Evolutionary conservation across 2,113 vertebrate species (phyloP), one percentile per base, ranked within the genome.

Genomic region (Microcebus murinus): DNA sequence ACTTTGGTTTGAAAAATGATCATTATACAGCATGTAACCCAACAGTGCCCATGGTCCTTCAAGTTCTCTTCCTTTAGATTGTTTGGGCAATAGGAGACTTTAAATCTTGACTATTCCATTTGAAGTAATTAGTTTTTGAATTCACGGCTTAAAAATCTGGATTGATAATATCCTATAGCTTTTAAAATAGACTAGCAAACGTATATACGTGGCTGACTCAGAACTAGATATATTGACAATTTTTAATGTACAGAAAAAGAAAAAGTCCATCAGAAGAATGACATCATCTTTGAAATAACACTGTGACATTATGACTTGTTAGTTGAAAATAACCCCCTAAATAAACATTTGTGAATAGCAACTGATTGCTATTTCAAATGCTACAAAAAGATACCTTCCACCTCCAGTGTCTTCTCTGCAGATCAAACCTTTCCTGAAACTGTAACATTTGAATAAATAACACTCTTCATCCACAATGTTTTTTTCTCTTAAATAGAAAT

Each of bases 401-500:
- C 70, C 83, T 98, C 96, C 87, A 82, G 21, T 71, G 50, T 93
- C 95, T 90, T 84, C 73, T 96, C 81, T 95, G 55, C 95, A 93
- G 48, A 85, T 94, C 68, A 87, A 97, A 93, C 85, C 96, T 97
- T 94, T 91, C 77, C 88, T 95, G 59, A 90, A 97, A 97, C 87
- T 95, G 92, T 97, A 98, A 91, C 97, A 97, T 98, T 98, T 98
- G 90, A 98, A 95, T 97, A 98, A 98, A 98, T 97, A 98, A 96
- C 91, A 97, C 85, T 50, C 29, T 95, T 48, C 80, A 98, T 81
- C 20, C 70, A 97, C 90, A 96, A 94, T 94, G 61, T 96, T 98
- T 98, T 98, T 98, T 98, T 94, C 92, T 98, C 96, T 98, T 98
- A 98, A 98, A 98, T 97, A 97, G 98, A 97, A 97, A 98, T 98